phyloP scores from a whole-genome alignment of 2,113 vertebrate genomes.

The Ophthalmolycus amberensis region DNA sequence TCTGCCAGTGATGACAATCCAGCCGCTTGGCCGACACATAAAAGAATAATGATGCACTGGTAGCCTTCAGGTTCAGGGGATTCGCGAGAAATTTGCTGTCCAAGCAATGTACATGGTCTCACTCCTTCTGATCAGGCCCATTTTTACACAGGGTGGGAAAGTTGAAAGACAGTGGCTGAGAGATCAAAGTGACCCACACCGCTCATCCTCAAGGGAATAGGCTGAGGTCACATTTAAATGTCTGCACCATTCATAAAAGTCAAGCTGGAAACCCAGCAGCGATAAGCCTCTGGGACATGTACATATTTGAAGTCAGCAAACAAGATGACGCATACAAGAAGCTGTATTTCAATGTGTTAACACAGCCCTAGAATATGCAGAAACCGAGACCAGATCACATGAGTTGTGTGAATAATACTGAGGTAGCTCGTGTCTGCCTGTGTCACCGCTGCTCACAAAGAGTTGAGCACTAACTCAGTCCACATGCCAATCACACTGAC shows the following conservation, averaged over 20 bases:
- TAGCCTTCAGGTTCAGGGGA: slow-evolving; percentile 56
- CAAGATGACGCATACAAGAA: slow-evolving; percentile 24
- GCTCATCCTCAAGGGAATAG: slow-evolving; percentile 50
- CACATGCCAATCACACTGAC: slow-evolving; percentile 26
- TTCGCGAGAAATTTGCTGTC: slow-evolving; percentile 66
- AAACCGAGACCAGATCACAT: slow-evolving; percentile 6
- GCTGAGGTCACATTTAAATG: slow-evolving; percentile 56
- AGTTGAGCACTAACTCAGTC: slow-evolving; percentile 15
- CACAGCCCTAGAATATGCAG: background rate
- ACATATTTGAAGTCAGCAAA: slow-evolving; percentile 58
- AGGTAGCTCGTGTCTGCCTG: background rate
- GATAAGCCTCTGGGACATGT: slow-evolving; percentile 43
- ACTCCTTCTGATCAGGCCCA: slow-evolving; percentile 50
- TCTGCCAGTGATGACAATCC: slow-evolving; percentile 65
- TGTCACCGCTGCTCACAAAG: background rate
- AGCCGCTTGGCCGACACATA: slow-evolving; percentile 55
- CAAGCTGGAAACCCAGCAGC: slow-evolving; percentile 30
- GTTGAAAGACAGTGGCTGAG: slow-evolving; percentile 46
- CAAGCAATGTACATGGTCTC: slow-evolving; percentile 40
- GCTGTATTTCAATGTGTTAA: slow-evolving; percentile 8
- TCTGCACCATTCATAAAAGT: slow-evolving; percentile 32
- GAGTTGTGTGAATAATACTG: background rate
- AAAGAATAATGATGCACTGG: slow-evolving; percentile 73
- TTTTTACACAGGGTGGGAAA: slow-evolving; percentile 59
- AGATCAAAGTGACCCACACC: slow-evolving; percentile 64